Evolutionary conservation across 1,140 invertebrate species (phyloP), one percentile per base, ranked within the genome.

Genomic region (Bradynema listronoti): DNA sequence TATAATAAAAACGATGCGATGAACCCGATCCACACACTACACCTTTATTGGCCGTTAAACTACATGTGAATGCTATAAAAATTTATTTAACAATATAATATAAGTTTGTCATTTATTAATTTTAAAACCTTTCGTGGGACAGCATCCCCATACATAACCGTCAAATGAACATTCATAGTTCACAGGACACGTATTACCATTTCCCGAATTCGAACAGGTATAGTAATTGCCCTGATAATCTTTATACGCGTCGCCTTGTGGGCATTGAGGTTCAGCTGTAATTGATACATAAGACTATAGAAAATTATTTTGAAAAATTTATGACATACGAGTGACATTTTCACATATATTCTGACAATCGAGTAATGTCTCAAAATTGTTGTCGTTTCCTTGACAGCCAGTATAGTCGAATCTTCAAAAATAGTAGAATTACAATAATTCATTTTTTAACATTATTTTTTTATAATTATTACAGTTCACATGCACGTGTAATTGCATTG

Each of bases 281-380:
- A 58, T 27, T 57, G 9, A 4, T 30, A 22, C 5, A 47, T 9
- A 43, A n/a, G 57, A 45, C 25, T 19, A 58, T 5, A 61, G 24
- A 43, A 4, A 51, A n/a, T 53, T 16, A 1, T 11, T 36, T 61
- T 14, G 6, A 19, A 36, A 25, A 1, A 16, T 25, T 11, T n/a
- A 36, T n/a, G 65, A 72, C 72, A 63, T 36, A 72, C 69, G 72
- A 34, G 75, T 75, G 32, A 78, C 63, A 45, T 75, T 75, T 51
- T 76, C 69, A 52, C 73, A 75, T 16, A 73, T 78, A 64, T 78
- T 78, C 54, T 75, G 75, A 36, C 73, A 75, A 50, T 75, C 73
- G 9, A 76, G 42, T 14, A 78, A 58, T 6, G 73, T 78, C 53
- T 75, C 66, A 59, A 75, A 75, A 34, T 74, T 74, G 58, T 76